Percentiles rank a stretch among this genome's conserved stretches.
Evolutionary conservation across 2,797 vertebrate genomes (phyloP).

Genomic region (Falco cherrug): DNA sequence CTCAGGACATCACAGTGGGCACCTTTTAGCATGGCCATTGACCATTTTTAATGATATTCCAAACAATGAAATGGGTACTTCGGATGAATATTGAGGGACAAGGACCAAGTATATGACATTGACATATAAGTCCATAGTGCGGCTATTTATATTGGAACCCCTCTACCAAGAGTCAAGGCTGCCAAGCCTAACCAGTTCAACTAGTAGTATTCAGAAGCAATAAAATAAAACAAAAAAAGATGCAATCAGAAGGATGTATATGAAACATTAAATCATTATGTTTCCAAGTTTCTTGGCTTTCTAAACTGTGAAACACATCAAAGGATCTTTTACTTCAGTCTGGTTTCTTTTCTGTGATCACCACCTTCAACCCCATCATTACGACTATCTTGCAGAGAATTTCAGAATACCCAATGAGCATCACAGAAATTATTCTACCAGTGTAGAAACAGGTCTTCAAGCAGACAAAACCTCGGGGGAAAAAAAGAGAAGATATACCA

Average conservation of each 20-base stretch:
- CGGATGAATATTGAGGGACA: background rate
- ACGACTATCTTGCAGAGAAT: background rate
- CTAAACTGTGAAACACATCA: background rate
- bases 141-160: background rate
- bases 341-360: background rate
- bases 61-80: background rate
- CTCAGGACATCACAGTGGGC: background rate
- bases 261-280: background rate
- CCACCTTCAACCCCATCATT: background rate
- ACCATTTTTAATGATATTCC: background rate
- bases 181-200: background rate
- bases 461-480: background rate
- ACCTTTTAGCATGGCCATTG: background rate
- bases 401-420: background rate
- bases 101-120: background rate
- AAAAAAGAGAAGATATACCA: background rate
- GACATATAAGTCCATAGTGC: background rate
- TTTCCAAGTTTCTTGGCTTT: background rate
- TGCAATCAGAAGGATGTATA: background rate
- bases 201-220: background rate
- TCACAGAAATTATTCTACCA: background rate
- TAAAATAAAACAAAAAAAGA: background rate
- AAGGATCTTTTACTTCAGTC: background rate
- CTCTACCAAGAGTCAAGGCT: background rate
- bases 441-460: background rate